Base-by-base conservation (phyloP, 2,888 invertebrate genomes). In the Papilio gigon region DNA sequence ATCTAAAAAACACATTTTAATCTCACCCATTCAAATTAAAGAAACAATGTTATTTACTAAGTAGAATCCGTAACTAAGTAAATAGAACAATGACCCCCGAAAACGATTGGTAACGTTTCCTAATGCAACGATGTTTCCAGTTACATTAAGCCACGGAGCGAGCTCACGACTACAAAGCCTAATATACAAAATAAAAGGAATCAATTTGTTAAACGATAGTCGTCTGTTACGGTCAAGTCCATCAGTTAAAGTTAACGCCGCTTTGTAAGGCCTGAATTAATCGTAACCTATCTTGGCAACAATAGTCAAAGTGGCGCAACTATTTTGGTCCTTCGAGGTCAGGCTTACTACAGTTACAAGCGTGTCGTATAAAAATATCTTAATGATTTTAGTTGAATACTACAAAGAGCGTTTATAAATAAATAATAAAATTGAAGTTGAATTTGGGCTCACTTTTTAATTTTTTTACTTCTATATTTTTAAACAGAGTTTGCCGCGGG, bases 21-120 rank as follows among this genome's bases (percentile, higher is more conserved):
- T 66, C 53, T 20, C 44, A 59, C 37, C 25, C 37, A 0, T 3
- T 47, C 12, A 37, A 14, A 37, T 12, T 22, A 27, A 42, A 50
- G 50, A 27, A 56, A 30, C 9, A 30, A 9, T 56, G 30, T 17
- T 0, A n/a, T 4, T 30, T 30, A 30, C 30, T 17, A 30, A 56
- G 17, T 9, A 30, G 11, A 27, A 56, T 30, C 76, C 80, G 80
- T 73, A 82, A 80, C 82, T 79, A 77, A 78, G 86, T 86, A 82
- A 86, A 84, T 81, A 86, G 87, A 86, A 90, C 90, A 90, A 88
- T 90, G 90, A 90, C 90, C 90, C 90, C 90, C 83, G 86, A 83
- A 84, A 87, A 86, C 84, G 83, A 81, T 86, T 89, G 79, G 82
- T 84, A 88, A 84, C 87, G 86, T 89, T 90, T 88, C 89, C 88